phyloP scores from a whole-genome alignment of 2,888 invertebrate genomes.

The Aspidiotus rigidus region DNA sequence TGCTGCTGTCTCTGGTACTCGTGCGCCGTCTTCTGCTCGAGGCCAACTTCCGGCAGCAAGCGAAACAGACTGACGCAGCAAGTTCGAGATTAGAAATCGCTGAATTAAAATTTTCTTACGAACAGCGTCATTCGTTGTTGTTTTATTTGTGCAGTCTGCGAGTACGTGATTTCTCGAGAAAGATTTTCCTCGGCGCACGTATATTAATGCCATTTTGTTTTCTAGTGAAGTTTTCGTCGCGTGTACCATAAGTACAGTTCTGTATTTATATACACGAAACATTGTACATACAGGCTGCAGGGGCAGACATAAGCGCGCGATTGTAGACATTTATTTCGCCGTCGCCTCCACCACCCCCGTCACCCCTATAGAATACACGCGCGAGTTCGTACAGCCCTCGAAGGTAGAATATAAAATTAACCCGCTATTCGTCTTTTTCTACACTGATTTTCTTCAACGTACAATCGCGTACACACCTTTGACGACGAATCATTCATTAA shows the following conservation, averaged over 20 bases:
- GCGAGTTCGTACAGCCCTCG: neutral
- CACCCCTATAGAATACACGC: neutral
- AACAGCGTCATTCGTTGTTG: neutral
- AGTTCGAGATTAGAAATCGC: slow-evolving; percentile 1
- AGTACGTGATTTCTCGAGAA: slow-evolving; percentile 11
- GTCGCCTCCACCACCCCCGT: slow-evolving; percentile 6
- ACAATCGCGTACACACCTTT: neutral
- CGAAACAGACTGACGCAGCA: no score
- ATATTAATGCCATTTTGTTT: slow-evolving; percentile 12
- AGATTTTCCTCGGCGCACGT: neutral
- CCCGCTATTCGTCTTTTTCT: slow-evolving; percentile 25
- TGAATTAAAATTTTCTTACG: slow-evolving; percentile 2
- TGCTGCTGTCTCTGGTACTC: no score
- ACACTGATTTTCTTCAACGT: neutral
- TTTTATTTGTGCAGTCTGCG: neutral
- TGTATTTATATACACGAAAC: no score
- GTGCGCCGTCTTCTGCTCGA: no score
- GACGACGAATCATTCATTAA: slow-evolving; percentile 23
- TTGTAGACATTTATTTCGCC: neutral
- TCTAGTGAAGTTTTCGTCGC: neutral
- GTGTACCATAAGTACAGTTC: no score
- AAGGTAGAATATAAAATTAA: slow-evolving; percentile 29
- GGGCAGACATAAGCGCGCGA: neutral
- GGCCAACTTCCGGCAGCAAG: no score
- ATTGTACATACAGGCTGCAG: no score